Evolutionary conservation across 1,140 invertebrate species (phyloP).

Genomic region (Drosophila nikananu): DNA sequence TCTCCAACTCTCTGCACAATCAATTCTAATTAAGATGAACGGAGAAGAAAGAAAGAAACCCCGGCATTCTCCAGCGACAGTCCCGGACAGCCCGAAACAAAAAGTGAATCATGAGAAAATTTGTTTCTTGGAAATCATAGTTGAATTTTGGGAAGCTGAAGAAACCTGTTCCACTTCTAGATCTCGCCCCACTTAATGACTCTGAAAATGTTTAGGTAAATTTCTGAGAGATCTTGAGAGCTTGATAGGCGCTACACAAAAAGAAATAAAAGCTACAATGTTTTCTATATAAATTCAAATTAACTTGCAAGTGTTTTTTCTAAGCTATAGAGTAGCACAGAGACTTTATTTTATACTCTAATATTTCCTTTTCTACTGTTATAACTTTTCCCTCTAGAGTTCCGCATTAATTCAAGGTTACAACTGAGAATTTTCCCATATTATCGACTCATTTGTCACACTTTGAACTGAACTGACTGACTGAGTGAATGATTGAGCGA

Average conservation of each 20-base stretch:
- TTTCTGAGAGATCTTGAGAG: constrained; percentile 47
- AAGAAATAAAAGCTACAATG: background rate
- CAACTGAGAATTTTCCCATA: constrained; percentile 53
- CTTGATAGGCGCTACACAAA: constrained; percentile 57
- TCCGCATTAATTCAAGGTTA: constrained; percentile 4
- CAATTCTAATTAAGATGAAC: constrained; percentile 68
- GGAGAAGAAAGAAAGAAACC: constrained; percentile 22
- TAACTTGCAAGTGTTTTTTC: background rate
- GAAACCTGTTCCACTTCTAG: constrained; percentile 50
- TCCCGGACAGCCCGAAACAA: constrained; percentile 11
- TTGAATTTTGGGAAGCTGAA: constrained; percentile 70
- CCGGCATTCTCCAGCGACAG: constrained; percentile 1
- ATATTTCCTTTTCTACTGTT: background rate
- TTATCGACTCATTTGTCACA: constrained; percentile 64
- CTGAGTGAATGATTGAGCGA: constrained; percentile 33
- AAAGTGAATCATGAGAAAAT: constrained; percentile 76
- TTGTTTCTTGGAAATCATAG: constrained; percentile 70
- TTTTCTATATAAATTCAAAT: background rate
- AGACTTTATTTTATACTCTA: too few species aligned
- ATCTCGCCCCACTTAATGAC: constrained; percentile 55
- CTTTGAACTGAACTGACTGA: constrained; percentile 15
- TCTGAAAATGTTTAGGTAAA: constrained; percentile 59
- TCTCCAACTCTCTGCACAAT: constrained; percentile 48
- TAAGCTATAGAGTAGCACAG: too few species aligned
- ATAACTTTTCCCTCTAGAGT: background rate